Base-by-base conservation (phyloP, 2,888 invertebrate genomes). In the Drosophila hamatofila region DNA sequence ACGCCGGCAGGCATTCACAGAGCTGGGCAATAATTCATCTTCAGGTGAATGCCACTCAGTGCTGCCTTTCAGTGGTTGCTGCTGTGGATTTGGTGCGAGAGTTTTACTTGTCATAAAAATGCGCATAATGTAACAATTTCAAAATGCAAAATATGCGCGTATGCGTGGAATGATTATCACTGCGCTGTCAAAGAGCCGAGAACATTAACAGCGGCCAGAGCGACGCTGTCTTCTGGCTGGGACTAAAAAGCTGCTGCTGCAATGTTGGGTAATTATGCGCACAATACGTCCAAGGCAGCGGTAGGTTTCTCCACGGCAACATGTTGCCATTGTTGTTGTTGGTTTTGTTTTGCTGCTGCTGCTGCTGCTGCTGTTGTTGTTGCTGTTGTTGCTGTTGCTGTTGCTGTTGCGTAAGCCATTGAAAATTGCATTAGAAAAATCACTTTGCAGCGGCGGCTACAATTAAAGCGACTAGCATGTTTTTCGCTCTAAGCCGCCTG, bases 371-470 rank as follows among this genome's bases (percentile, higher is more conserved):
- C 49, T 49, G 59, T 16, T 44, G 67, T 2, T 30, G 33, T 12
- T 33, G 37, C 2, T 69, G 83, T 63, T 78, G 84, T 81, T 41
- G 56, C 16, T 74, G 66, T 14, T 73, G 63, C 44, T 52, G 57
- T n/a, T 46, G 65, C 37, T 69, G 86, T 71, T 78, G 84, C 84
- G 84, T 87, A 85, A 85, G 82, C 63, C 72, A 65, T 73, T 81
- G 76, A 83, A 87, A 85, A 88, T 88, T 86, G 86, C 83, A 86
- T 88, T 86, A 88, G 88, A 88, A 85, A 86, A 83, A 81, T 85
- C 85, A 88, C 83, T 88, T 84, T 78, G 75, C 71, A 60, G 66
- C 80, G 61, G 67, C 72, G 80, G 85, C 88, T 88, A 83, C 86
- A 86, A 88, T 86, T 86, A 86, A 86, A 88, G 86, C 85, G 81